phyloP scores from a whole-genome alignment of 1,140 invertebrate species.

The Zeugodacus cucurbitae region DNA sequence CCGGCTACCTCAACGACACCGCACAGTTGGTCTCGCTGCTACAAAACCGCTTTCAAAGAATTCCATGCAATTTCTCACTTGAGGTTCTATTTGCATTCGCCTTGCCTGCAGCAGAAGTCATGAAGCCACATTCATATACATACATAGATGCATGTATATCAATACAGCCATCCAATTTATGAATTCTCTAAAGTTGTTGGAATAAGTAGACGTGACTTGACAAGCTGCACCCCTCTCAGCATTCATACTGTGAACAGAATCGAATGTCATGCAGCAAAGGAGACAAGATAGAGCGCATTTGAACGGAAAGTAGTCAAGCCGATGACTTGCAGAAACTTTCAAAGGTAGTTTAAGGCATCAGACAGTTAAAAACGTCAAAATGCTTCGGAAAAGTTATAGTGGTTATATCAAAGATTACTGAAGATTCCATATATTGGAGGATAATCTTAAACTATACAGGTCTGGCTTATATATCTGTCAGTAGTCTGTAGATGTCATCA shows the following conservation, averaged over 20 bases:
- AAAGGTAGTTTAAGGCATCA: neutral
- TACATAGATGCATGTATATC: neutral
- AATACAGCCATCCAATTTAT: neutral
- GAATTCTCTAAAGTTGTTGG: too few species aligned
- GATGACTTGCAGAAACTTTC: neutral
- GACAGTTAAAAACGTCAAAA: too few species aligned
- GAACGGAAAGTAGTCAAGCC: neutral
- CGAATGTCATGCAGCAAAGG: neutral
- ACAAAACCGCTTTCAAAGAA: neutral
- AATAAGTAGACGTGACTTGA: too few species aligned
- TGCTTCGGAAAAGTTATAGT: too few species aligned
- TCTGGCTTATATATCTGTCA: too few species aligned
- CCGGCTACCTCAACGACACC: neutral
- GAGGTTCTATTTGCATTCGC: neutral
- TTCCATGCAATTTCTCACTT: neutral
- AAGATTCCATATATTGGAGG: too few species aligned
- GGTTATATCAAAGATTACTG: too few species aligned
- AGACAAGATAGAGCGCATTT: neutral
- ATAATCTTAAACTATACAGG: too few species aligned
- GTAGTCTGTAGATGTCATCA: too few species aligned
- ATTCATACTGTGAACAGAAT: too few species aligned
- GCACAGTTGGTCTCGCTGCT: neutral
- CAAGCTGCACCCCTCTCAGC: too few species aligned
- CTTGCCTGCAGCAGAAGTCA: neutral
- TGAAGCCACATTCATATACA: neutral